Percentiles rank a stretch among this genome's conserved stretches.
Conservation (phyloP, 2,888 invertebrate species). For the Choristoneura rosaceana region DNA sequence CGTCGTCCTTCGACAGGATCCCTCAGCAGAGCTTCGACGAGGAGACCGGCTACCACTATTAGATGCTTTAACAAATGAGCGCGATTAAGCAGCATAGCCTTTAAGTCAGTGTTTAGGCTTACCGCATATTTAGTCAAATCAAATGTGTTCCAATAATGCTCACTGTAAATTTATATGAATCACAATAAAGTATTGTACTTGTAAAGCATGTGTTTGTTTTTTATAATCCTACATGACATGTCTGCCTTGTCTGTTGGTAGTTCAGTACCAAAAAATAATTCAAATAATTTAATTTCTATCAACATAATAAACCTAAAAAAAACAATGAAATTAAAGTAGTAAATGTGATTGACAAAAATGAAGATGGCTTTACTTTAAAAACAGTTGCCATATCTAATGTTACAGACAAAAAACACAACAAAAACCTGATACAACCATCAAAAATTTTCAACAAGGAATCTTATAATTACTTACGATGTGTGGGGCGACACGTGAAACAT, state of each 20-base stretch:
- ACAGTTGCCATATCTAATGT: too few species aligned
- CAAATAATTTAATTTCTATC: neutral
- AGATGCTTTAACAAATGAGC: slow-evolving; percentile 41
- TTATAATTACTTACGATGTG: neutral
- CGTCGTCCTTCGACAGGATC: slow-evolving; percentile 57
- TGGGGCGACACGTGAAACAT: slow-evolving; percentile 1
- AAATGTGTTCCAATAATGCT: slow-evolving; percentile 38
- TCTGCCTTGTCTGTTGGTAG: too few species aligned
- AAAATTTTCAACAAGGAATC: neutral
- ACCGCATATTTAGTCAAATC: slow-evolving; percentile 35
- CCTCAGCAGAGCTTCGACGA: slow-evolving; percentile 77
- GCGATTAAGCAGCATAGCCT: slow-evolving; percentile 23
- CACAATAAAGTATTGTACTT: slow-evolving; percentile 22
- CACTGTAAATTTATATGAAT: slow-evolving; percentile 29
- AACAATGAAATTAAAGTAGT: too few species aligned
- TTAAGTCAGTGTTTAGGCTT: slow-evolving; percentile 15
- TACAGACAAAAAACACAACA: neutral
- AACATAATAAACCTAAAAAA: too few species aligned
- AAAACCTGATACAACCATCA: neutral
- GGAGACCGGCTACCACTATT: slow-evolving; percentile 75
- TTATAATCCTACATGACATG: neutral
- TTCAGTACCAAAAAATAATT: too few species aligned
- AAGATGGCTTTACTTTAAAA: too few species aligned
- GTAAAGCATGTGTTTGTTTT: slow-evolving; percentile 5
- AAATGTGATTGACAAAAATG: too few species aligned